These are phyloP conservation scores for Drymonia ruficornis DNA, from an alignment of 2,888 invertebrate species.

Conservation along the genomic window DNA sequence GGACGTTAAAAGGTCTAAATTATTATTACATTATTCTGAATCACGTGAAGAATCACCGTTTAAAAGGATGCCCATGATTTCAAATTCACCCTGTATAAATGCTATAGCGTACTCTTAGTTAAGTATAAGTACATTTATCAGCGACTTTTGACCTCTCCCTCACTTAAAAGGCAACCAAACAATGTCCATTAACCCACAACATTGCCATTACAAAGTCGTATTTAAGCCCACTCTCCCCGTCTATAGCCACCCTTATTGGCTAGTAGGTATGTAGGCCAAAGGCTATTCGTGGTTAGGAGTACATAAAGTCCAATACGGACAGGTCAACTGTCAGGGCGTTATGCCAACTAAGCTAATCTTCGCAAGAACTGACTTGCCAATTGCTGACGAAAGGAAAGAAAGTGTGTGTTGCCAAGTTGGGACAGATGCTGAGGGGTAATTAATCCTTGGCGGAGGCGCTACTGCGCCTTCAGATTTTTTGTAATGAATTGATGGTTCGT, in stretches of 20 bases:
- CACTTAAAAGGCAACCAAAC: background rate
- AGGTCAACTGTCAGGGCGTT: conserved; percentile 52
- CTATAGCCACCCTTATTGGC: background rate
- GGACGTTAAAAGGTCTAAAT: no score
- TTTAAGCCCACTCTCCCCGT: background rate
- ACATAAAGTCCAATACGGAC: conserved; percentile 33
- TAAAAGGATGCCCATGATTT: no score
- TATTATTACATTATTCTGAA: no score
- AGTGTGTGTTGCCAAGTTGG: conserved; percentile 28
- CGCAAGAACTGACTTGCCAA: conserved; percentile 50
- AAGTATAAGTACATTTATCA: no score
- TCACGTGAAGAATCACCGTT: no score
- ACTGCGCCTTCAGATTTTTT: no score
- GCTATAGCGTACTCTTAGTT: no score
- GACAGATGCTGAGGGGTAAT: conserved; percentile 25
- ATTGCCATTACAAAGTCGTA: background rate
- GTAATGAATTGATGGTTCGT: no score
- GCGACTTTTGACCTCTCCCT: background rate
- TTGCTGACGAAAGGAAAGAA: conserved; percentile 43
- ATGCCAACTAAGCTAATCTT: conserved; percentile 60
- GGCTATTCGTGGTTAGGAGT: conserved; percentile 21
- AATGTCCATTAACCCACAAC: background rate
- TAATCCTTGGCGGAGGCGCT: background rate
- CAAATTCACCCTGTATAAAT: no score
- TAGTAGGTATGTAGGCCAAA: conserved; percentile 37